Evolutionary conservation across 2,113 vertebrate genomes (phyloP), one percentile per base, ranked within the genome.

Genomic region (Hippoglossus stenolepis): DNA sequence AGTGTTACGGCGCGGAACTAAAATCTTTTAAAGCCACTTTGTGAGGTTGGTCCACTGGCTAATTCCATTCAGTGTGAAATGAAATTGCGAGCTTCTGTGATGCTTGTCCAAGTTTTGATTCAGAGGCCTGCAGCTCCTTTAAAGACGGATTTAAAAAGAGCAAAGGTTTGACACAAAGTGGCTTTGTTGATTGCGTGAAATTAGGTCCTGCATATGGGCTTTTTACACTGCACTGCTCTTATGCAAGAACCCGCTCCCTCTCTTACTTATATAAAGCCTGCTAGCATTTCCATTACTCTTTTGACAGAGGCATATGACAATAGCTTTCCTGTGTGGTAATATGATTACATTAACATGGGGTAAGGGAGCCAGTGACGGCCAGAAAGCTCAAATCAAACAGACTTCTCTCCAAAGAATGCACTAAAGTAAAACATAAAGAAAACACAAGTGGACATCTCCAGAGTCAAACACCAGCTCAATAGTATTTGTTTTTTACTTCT

Each of bases 101-200:
- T 79, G 84, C 86, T 86, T 87, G 85, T 90, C 88, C 87, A 83
- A 82, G 84, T 78, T 80, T 82, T 73, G 85, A 87, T 82, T 84
- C 73, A 14, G 66, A 86, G 80, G 89, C 90, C 84, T 40, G 82
- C 68, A 73, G 82, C 82, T 92, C 76, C 85, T 87, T 83, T 73
- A 89, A 88, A 89, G 86, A 67, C 71, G 87, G 87, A 90, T 92
- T 91, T 89, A 82, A 87, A 86, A 74, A 80, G 80, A 90, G 85
- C 79, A 90, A 89, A 90, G 86, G 83, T 85, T 84, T 89, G 83
- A 87, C 87, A 91, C 75, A 87, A 89, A 91, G 83, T 90, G 80
- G 87, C 87, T 93, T 92, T 93, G 90, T 90, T 91, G 86, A 91
- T 89, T 88, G 83, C 82, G 82, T 93, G 87, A 94, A 91, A 94